phyloP scores from a whole-genome alignment of 2,888 invertebrate species.

The Cartodere bifasciata region DNA sequence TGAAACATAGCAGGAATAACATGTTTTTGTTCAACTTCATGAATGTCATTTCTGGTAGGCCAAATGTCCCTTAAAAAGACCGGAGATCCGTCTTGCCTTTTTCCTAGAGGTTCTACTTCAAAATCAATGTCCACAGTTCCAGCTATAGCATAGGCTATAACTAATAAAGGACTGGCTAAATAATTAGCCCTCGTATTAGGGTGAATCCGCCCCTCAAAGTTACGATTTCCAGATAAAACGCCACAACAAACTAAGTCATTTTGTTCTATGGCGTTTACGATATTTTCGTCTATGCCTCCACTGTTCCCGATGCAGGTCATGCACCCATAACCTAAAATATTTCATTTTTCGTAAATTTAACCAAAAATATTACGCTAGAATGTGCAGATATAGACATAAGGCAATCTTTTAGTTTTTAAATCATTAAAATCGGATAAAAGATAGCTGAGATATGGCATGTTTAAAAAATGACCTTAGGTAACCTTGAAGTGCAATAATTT shows the following conservation, averaged over 20 bases:
- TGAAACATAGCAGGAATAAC: conserved; percentile 97
- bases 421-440: too few relatives aligned
- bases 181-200: conserved; percentile 96
- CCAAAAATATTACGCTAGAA: too few relatives aligned
- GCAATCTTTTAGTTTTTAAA: too few relatives aligned
- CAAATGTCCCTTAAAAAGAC: conserved; percentile 91
- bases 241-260: conserved; percentile 91
- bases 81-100: conserved; percentile 51
- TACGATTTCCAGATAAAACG: conserved; percentile 92
- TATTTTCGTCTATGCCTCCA: conserved; percentile 83
- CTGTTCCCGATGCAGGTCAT: conserved; percentile 99
- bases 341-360: too few relatives aligned
- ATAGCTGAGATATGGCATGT: too few relatives aligned
- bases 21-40: conserved; percentile 70
- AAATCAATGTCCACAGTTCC: conserved; percentile 94
- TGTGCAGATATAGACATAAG: too few relatives aligned
- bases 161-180: conserved; percentile 90
- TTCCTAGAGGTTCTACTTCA: conserved; percentile 67
- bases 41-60: conserved; percentile 86
- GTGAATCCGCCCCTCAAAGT: conserved; percentile 97
- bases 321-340: conserved; percentile 94
- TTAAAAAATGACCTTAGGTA: too few relatives aligned
- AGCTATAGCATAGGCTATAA: conserved; percentile 95
- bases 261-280: conserved; percentile 86
- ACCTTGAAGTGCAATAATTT: too few relatives aligned